Conservation (phyloP, 2,113 vertebrate genomes). For the human (Homo sapiens) region DNA sequence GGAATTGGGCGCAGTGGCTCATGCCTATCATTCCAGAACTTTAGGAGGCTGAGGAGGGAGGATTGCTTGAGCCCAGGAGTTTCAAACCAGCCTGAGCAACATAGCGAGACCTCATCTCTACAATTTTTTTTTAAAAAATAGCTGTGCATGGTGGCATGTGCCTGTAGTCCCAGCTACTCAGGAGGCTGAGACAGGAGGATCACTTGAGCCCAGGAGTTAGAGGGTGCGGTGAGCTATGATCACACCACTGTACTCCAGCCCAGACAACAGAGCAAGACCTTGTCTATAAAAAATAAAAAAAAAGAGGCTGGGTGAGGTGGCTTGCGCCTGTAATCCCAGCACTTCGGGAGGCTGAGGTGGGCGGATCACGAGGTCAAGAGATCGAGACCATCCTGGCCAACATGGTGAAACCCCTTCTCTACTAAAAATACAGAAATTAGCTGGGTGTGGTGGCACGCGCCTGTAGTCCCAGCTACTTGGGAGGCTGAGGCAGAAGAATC, state of each 20-base stretch:
- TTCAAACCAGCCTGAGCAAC: neutral
- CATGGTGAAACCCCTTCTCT: too few species aligned
- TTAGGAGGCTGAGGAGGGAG: neutral
- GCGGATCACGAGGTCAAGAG: too few species aligned
- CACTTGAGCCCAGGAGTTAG: neutral
- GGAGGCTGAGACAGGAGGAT: neutral
- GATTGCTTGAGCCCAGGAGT: neutral
- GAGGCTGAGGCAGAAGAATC: neutral
- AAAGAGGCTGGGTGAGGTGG: neutral
- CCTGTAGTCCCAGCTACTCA: neutral
- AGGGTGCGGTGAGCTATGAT: neutral
- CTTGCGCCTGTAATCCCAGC: too few species aligned
- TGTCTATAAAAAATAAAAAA: neutral
- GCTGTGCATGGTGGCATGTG: neutral
- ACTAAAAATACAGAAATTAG: too few species aligned
- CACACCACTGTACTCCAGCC: neutral
- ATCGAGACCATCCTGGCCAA: too few species aligned
- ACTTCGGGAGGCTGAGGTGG: too few species aligned
- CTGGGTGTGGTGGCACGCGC: neutral
- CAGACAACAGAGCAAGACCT: neutral
- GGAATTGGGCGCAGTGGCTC: neutral
- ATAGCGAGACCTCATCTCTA: neutral
- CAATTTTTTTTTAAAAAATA: neutral
- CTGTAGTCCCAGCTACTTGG: neutral
- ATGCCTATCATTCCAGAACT: neutral